These are phyloP conservation scores for Cyphomyrus plagiostoma DNA, from an alignment of 2,113 vertebrate species.

Conservation along the genomic window DNA sequence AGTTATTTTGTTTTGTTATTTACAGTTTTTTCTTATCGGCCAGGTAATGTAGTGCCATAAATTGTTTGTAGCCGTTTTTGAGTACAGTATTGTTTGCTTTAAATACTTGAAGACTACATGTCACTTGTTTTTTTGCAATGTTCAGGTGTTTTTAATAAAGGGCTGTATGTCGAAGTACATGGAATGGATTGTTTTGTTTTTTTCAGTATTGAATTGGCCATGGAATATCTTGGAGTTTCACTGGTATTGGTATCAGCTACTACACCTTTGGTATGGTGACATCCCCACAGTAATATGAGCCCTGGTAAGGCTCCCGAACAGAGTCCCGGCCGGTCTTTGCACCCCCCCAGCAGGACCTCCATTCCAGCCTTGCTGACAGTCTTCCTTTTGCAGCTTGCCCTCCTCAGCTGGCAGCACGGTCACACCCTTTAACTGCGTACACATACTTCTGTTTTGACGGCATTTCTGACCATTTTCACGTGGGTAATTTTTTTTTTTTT, in stretches of 20 bases:
- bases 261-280: not conserved
- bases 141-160: not conserved
- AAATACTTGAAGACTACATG: not conserved
- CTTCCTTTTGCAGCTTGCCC: not conserved
- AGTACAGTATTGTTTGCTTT: not conserved
- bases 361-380: not conserved
- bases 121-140: not conserved
- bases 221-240: not conserved
- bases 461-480: not conserved
- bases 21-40: not conserved
- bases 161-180: not conserved
- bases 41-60: not conserved
- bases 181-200: not conserved
- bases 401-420: not conserved
- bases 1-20: not conserved
- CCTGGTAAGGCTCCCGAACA: not conserved
- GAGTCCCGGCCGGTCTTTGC: not conserved
- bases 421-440: not conserved
- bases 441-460: not conserved
- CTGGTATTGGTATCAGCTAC: not conserved
- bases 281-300: not conserved
- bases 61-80: not conserved
- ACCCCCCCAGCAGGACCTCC: not conserved
- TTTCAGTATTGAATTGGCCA: not conserved
- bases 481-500: not conserved